Evolutionary conservation across 2,113 vertebrate species (phyloP), one percentile per base, ranked within the genome.

Genomic region (Oryzias woworae): DNA sequence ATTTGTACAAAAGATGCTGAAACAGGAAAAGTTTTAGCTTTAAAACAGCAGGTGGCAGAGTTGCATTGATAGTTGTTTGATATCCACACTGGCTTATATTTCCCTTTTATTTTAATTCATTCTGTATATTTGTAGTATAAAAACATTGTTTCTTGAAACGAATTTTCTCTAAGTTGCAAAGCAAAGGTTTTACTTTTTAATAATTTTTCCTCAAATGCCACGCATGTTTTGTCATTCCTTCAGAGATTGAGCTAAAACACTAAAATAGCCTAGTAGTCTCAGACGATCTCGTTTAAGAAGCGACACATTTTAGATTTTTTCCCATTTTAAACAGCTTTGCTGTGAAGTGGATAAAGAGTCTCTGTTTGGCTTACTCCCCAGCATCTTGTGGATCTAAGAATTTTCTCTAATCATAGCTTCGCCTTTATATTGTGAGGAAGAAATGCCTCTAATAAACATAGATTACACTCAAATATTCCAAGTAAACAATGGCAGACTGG

Each of bases 391-490:
- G 56, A 36, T 70, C 57, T 76, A 85, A 85, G 75, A 60, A 84
- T 78, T 89, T 86, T 60, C 49, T 58, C 75, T 42, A 14, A 42
- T 62, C 53, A 36, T 0, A 20, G 48, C 63, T 56, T 43, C 58
- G 64, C 58, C 73, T 44, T 53, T 52, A 69, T 63, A 61, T 43
- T 14, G 54, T 73, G 75, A 48, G 26, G 26, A 53, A 73, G 58
- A 69, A 81, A 80, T 77, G 62, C 24, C 42, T 69, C 62, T 72
- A 80, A 87, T 45, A 43, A 82, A 76, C 2, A 2, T 1, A 58
- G 77, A 78, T 77, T 71, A 75, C 62, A 72, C 41, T 45, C 49
- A 68, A 81, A 59, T 81, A 72, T 76, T 83, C 67, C 75, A 82
- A 65, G 69, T 58, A 82, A 88, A 78, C 69, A 77, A 60, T 53